Evolutionary conservation across 2,797 vertebrate species (phyloP), one percentile per base, ranked within the genome.

Genomic region (Staurois parvus): DNA sequence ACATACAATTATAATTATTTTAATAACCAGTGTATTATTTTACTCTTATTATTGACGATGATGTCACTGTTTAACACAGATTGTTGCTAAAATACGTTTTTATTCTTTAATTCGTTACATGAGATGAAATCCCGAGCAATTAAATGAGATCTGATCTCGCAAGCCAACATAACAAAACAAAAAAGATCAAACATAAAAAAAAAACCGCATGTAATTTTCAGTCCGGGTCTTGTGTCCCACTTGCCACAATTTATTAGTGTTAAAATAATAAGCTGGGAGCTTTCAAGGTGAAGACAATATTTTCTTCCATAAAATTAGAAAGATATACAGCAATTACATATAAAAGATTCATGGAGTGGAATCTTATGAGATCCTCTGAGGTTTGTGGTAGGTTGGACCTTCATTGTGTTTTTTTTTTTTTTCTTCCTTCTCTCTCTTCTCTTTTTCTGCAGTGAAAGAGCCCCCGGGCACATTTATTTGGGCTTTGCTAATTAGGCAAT

Each of bases 381-480:
- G 90, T 42, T 88, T 88, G 85, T 79, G 88, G 87, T 30, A 79
- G 79, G 87, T 76, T 89, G 89, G 86, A 78, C 88, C 86, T 87
- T 88, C 29, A 86, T 89, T 90, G 91, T 92, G 92, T 90, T 92
- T 90, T 88, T 40, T 92, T 90, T 88, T 40, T 37, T 37, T 37
- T 37, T 37, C 37, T 12, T 75, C 59, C 8, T 70, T 40, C 24
- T 72, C 29, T 69, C 9, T 48, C 30, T 77, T 69, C 42, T 64
- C 48, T 29, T 88, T 64, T 52, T 74, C 77, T 67, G 56, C 68
- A 56, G 24, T 66, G 78, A 88, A 83, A 91, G 84, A 89, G 94
- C 95, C 95, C 92, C 89, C 0, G 91, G 95, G 93, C 91, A 79
- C 92, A 90, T 95, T 93, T 93, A 93, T 96, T 95, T 94, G 92